Evolutionary conservation across 2,113 vertebrate genomes (phyloP), one percentile per base, ranked within the genome.

Genomic region (Perca flavescens): DNA sequence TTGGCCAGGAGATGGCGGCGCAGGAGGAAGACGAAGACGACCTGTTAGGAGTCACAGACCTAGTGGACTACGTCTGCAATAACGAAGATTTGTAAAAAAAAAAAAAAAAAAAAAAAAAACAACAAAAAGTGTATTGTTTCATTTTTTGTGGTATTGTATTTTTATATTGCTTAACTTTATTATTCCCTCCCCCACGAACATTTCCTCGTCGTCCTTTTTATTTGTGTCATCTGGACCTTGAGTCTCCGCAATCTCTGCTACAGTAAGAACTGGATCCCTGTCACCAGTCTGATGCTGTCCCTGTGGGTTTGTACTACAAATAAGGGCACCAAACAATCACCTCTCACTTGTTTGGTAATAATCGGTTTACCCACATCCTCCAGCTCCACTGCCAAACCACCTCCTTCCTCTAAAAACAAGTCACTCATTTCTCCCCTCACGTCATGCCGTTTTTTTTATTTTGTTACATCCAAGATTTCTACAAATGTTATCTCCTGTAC

Each of bases 1-100:
- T 89, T 0, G 89, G 94, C 61, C 96, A 95, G 93, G 97, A 99
- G 82, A 92, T 93, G 1, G 93, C 94, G 11, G 95, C 94, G 17
- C 96, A 96, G 0, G 97, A 99, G 40, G 98, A 99, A 64, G 98
- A 99, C 0, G 98, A 99, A 89, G 98, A 99, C 2, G 98, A 99
- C 94, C 97, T 99, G 86, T 95, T 99, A 85, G 96, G 98, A 90
- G 98, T 99, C 95, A 99, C 98, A 94, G 98, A 99, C 94, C 97
- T 99, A 77, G 98, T 99, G 92, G 98, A 99, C 96, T 99, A 99
- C 79, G 98, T 99, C 95, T 99, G 98, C 97, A 99, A 98, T 96
- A 99, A 97, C 92, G 98, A 99, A 97, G 96, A 98, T 92, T 97
- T 99, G 97, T 99, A 98, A 97, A 95, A 81, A 80, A 25, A 64